Base-by-base conservation (phyloP, 2,113 vertebrate genomes). In the Nothocercus julius region DNA sequence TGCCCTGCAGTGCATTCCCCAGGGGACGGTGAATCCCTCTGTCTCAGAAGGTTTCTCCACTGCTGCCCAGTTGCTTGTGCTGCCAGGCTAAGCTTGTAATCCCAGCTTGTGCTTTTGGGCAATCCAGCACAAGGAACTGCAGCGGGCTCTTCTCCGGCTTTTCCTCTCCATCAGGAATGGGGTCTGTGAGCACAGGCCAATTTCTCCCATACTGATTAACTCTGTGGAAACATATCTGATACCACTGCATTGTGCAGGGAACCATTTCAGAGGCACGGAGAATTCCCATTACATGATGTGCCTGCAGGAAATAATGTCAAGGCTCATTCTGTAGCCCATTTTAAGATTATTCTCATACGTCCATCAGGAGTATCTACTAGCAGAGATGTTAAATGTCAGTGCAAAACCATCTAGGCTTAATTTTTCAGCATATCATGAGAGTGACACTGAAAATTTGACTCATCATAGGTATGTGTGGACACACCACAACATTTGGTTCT, bases 21-120 rank as follows among this genome's bases (percentile, higher is more conserved):
- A 19, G 61, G 22, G 44, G 30, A 42, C 16, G 49, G 44, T 1
- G 5, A 54, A 22, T 54, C 24, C 21, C 24, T 51, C 28, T 0
- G 0, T 53, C 27, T 13, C 32, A 32, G 21, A 32, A 0, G 1
- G 1, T 66, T 64, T 32, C n/a, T 67, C 64, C 47, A 59, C 63
- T 62, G 45, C 9, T 27, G 30, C 3, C 22, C 21, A 25, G 1
- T 0, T 0, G 0, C 15, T 40, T 40, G 16, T 34, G 62, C 53
- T 45, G 17, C 61, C 2, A 2, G 32, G 17, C 21, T 1, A 1
- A 22, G 15, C 38, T 27, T 76, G 21, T n/a, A 28, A 36, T 32
- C 32, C 10, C 22, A 19, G 16, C 32, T 28, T 11, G 13, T 42
- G 47, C 4, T 47, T 66, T 8, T 15, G 5, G 7, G 4, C 32